Base-by-base conservation (phyloP, 2,888 invertebrate species). In the Drosophila lacicola region DNA sequence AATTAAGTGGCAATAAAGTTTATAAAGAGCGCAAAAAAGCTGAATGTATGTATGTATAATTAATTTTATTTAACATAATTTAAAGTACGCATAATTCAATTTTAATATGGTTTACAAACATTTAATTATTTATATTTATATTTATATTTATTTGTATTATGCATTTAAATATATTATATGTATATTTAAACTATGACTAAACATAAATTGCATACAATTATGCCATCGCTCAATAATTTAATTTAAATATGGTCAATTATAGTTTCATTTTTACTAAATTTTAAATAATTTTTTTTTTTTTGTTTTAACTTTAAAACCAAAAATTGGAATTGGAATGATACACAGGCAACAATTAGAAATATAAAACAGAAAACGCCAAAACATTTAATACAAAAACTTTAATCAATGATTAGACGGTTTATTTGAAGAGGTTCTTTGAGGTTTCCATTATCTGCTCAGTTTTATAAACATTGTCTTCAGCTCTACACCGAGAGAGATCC, bases 121-220 rank as follows among this genome's bases (percentile, higher is more conserved):
- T 73, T 73, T 74, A 79, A 68, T 87, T 85, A 80, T 80, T 78
- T 54, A 74, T 78, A 78, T 65, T 73, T 56, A 74, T 78, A 78
- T 65, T 73, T 78, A 71, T 72, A 76, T 61, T 63, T 67, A 64
- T 42, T 72, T 72, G 63, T 78, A 77, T 87, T 84, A 82, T 84
- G 88, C 88, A 81, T 88, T 81, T 88, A 86, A 87, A 86, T 88
- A 83, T 86, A 83, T 77, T 78, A 80, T 80, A 84, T 67, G 78
- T 88, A 88, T 84, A 82, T 85, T 88, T 85, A 88, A 83, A 88
- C 83, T 88, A 85, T 85, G 87, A 87, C 89, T 86, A 83, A 85
- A 87, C 69, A 77, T 89, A 85, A 79, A 75, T 79, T 85, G 83
- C 77, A 84, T 87, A 88, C 74, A 80, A 82, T 88, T 62, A 72